phyloP scores from a whole-genome alignment of 2,888 invertebrate genomes.

The Tetragonula carbonaria region DNA sequence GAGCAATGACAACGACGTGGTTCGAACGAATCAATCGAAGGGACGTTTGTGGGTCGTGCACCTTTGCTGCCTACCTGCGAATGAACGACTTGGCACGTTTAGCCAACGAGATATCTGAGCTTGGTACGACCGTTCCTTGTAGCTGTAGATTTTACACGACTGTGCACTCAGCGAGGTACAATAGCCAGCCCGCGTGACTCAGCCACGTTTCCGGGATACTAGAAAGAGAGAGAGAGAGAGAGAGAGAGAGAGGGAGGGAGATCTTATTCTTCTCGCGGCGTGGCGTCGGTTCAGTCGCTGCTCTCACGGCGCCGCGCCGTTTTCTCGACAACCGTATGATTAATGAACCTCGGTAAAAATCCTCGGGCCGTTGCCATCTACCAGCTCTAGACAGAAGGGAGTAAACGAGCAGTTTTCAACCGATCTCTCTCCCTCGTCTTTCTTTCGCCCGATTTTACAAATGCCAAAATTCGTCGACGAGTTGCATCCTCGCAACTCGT shows the following conservation, averaged over 20 bases:
- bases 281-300: neutral
- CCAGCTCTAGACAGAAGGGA: neutral
- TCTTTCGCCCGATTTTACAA: neutral
- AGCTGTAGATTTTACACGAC: constrained; percentile 61
- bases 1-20: neutral
- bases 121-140: constrained; percentile 28
- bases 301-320: neutral
- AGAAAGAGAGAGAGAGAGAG: constrained; percentile 1
- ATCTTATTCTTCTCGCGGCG: constrained; percentile 27
- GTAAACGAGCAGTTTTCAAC: neutral
- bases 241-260: constrained; percentile 36
- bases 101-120: constrained; percentile 10
- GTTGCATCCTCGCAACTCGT: neutral
- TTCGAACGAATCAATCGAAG: constrained; percentile 17
- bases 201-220: constrained; percentile 66
- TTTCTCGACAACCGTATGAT: constrained; percentile 26
- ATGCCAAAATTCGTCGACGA: too few species aligned
- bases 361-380: neutral
- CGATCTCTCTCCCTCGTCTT: neutral
- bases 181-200: constrained; percentile 67
- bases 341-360: constrained; percentile 23
- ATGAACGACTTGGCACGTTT: neutral
- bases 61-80: neutral
- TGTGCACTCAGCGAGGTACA: constrained; percentile 64
- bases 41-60: constrained; percentile 9